phyloP scores from a whole-genome alignment of 2,888 invertebrate species.

The Yponomeuta plumbellus region DNA sequence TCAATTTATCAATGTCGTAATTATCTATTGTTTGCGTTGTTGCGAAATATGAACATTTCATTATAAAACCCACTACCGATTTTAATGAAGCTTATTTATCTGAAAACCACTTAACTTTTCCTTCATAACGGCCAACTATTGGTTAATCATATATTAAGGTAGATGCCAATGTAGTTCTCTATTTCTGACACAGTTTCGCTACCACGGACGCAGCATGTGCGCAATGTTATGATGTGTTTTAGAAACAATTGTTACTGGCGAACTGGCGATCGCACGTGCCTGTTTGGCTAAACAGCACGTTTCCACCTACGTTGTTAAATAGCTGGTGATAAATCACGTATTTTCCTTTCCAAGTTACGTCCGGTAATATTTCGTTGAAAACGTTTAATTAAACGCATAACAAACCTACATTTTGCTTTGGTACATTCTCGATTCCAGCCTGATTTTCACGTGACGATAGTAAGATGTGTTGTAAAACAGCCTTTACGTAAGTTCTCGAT shows the following conservation, averaged over 20 bases:
- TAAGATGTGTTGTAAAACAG: too few species aligned
- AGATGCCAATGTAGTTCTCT: constrained; percentile 24
- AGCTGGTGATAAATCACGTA: constrained; percentile 27
- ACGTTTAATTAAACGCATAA: neutral
- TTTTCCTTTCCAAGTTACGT: constrained; percentile 19
- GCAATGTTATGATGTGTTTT: constrained; percentile 53
- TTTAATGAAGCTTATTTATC: neutral
- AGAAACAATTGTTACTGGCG: constrained; percentile 55
- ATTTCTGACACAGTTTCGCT: constrained; percentile 38
- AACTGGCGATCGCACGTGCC: constrained; percentile 54
- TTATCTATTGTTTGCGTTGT: constrained; percentile 3
- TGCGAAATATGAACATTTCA: neutral
- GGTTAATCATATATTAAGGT: neutral
- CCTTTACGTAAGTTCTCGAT: too few species aligned
- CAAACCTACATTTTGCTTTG: too few species aligned
- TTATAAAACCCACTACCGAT: neutral
- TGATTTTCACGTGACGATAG: too few species aligned
- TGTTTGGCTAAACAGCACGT: constrained; percentile 58
- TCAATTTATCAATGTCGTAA: constrained; percentile 17
- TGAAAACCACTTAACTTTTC: constrained; percentile 1
- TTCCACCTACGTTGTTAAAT: constrained; percentile 30
- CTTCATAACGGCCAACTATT: neutral
- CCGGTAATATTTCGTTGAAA: constrained; percentile 20
- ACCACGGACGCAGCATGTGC: constrained; percentile 30
- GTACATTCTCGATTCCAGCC: too few species aligned